A percentile compares a stretch with the other conserved stretches of the same genome.
These are phyloP conservation scores for Brienomyrus brachyistius DNA, from an alignment of 2,113 vertebrate species.

Conservation along the genomic window DNA sequence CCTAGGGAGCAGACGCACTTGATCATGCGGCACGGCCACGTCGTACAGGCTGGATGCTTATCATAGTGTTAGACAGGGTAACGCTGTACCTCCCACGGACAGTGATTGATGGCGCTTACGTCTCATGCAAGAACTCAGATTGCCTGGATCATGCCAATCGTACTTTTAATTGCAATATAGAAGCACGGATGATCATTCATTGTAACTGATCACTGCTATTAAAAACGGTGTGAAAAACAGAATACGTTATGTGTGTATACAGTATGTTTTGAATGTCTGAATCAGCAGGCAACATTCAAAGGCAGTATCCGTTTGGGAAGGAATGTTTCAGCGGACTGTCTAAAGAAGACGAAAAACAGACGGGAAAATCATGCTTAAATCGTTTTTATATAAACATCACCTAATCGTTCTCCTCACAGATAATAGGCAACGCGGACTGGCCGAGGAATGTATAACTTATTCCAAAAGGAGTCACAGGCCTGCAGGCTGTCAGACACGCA, in stretches of 20 bases:
- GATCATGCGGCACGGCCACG: conserved; percentile 59
- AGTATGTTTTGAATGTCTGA: conserved; percentile 5
- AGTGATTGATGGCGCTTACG: conserved; percentile 63
- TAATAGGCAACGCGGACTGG: background rate
- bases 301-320: conserved; percentile 25
- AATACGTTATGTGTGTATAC: background rate
- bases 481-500: background rate
- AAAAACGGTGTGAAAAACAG: background rate
- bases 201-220: background rate
- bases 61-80: conserved; percentile 61
- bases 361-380: background rate
- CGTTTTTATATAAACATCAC: background rate
- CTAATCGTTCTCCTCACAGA: conserved; percentile 1
- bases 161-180: background rate
- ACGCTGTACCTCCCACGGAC: conserved; percentile 59
- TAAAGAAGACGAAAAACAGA: background rate
- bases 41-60: conserved; percentile 49
- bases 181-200: conserved; percentile 49
- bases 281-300: background rate
- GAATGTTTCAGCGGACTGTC: conserved; percentile 48
- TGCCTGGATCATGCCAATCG: background rate
- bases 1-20: conserved; percentile 54
- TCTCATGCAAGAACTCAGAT: background rate
- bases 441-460: background rate
- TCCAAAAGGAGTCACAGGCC: background rate